phyloP scores from a whole-genome alignment of 1,140 invertebrate genomes.

The Polypedilum vanderplanki region DNA sequence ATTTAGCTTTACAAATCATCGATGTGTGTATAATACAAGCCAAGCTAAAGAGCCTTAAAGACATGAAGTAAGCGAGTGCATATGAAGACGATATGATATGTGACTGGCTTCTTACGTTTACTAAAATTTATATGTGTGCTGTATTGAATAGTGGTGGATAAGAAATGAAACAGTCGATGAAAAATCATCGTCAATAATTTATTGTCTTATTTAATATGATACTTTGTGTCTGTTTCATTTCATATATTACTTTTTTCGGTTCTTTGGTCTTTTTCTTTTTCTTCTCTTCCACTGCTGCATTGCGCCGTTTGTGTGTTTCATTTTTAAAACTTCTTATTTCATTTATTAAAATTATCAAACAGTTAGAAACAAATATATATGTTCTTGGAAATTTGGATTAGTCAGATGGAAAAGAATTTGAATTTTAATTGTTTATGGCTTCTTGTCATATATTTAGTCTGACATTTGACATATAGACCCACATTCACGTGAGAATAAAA shows the following conservation, averaged over 20 bases:
- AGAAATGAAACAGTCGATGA: slow-evolving; percentile 24
- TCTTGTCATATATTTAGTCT: neutral
- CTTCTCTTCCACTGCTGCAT: neutral
- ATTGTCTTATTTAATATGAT: slow-evolving; percentile 28
- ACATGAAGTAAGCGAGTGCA: neutral
- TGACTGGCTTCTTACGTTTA: neutral
- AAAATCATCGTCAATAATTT: slow-evolving; percentile 26
- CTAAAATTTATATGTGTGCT: neutral
- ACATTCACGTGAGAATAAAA: neutral
- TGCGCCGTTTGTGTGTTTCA: neutral
- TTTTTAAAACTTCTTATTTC: neutral
- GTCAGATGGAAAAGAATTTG: slow-evolving; percentile 1
- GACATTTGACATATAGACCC: slow-evolving; percentile 4
- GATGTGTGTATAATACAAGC: neutral
- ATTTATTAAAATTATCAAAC: neutral
- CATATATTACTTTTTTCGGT: neutral
- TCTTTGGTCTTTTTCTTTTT: neutral
- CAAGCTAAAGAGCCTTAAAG: neutral
- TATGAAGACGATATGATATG: slow-evolving; percentile 1
- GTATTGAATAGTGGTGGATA: neutral
- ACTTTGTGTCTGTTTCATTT: slow-evolving; percentile 23
- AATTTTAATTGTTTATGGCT: slow-evolving; percentile 1
- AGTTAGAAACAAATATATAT: neutral
- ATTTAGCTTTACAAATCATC: slow-evolving; percentile 16
- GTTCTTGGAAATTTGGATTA: neutral